Conservation (phyloP, 35 echinoderm and acorn worm genomes). For the Anneissia japonica region DNA sequence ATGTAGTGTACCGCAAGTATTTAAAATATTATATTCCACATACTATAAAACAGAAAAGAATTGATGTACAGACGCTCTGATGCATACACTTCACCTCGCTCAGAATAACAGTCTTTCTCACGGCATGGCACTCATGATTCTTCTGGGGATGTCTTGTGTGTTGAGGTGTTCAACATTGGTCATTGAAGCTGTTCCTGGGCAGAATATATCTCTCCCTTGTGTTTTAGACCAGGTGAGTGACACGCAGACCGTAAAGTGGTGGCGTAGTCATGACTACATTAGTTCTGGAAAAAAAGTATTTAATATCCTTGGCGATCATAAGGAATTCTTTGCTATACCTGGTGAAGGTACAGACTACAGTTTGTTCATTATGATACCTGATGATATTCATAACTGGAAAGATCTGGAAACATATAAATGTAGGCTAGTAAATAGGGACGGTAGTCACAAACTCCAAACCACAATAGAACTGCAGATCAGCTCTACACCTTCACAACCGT, state of each 20-base stretch:
- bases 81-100: too few relatives aligned
- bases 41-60: too few relatives aligned
- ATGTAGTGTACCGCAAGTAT: too few relatives aligned
- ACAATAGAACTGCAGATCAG: neutral
- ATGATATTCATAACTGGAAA: neutral
- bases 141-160: too few relatives aligned
- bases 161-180: too few relatives aligned
- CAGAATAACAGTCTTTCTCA: too few relatives aligned
- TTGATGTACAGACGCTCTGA: too few relatives aligned
- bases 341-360: neutral
- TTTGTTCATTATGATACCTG: neutral
- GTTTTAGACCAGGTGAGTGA: neutral
- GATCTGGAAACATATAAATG: neutral
- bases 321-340: neutral
- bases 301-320: neutral
- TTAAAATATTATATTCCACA: too few relatives aligned
- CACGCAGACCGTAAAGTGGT: neutral
- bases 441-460: neutral
- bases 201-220: neutral
- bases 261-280: neutral
- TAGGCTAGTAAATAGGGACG: neutral
- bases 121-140: too few relatives aligned
- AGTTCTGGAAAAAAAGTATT: neutral
- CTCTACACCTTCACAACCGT: too few relatives aligned
- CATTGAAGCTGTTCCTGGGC: neutral